A percentile compares a stretch with the other conserved stretches of the same genome.
Conservation (phyloP, 2,113 vertebrate genomes). For the Mesembrinibis cayennensis region DNA sequence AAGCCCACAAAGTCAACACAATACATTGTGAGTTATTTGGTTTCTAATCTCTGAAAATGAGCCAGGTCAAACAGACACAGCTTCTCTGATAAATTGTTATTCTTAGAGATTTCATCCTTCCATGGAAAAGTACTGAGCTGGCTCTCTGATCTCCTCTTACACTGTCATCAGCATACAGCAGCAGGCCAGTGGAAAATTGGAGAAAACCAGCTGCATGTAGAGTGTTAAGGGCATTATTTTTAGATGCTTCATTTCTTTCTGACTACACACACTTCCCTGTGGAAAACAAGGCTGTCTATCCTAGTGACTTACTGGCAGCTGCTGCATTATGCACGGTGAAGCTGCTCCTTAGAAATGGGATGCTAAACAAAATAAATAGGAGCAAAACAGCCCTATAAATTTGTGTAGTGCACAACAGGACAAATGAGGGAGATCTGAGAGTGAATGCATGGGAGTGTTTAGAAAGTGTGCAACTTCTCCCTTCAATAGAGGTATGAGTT, state of each 20-base stretch:
- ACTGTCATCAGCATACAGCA: slow-evolving; percentile 54
- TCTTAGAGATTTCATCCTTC: slow-evolving; percentile 58
- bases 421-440: neutral
- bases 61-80: slow-evolving; percentile 59
- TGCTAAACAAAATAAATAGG: neutral
- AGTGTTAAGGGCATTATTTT: slow-evolving; percentile 31
- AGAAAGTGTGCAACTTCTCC: neutral
- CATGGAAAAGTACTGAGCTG: slow-evolving; percentile 73
- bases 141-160: slow-evolving; percentile 33
- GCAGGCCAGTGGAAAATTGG: slow-evolving; percentile 59
- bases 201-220: slow-evolving; percentile 57
- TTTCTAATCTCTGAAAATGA: slow-evolving; percentile 64
- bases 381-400: neutral
- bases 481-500: neutral
- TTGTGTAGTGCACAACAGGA: neutral
- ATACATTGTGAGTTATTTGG: slow-evolving; percentile 25
- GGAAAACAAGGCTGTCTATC: slow-evolving; percentile 21
- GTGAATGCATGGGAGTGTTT: neutral
- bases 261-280: neutral
- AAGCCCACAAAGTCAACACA: slow-evolving; percentile 44
- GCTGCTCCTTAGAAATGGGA: neutral
- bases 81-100: slow-evolving; percentile 57
- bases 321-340: neutral
- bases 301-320: slow-evolving; percentile 1
- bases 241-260: neutral